These are phyloP conservation scores for Tetraneura akinire DNA, from an alignment of 1,140 invertebrate genomes.

Conservation along the genomic window DNA sequence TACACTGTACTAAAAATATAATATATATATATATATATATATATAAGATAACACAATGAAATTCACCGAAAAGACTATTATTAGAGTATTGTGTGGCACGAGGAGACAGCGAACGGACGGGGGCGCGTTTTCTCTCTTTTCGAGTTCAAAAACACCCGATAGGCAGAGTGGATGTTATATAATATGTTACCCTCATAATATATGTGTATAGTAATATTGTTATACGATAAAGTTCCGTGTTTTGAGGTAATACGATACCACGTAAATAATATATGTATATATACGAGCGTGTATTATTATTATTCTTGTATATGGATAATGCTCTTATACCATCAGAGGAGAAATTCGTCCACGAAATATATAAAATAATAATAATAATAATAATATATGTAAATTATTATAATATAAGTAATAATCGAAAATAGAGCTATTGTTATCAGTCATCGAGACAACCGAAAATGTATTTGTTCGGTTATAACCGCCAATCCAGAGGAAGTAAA, in stretches of 20 bases:
- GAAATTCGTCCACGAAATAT: too few species aligned
- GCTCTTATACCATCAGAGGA: too few species aligned
- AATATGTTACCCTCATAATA: neutral
- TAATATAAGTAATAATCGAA: too few species aligned
- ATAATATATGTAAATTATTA: too few species aligned
- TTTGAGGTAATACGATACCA: neutral
- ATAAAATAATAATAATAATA: too few species aligned
- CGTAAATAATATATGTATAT: too few species aligned
- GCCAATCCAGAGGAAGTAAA: too few species aligned
- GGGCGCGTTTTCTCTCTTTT: neutral
- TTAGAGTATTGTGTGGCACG: neutral
- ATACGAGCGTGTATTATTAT: neutral
- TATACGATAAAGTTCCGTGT: neutral
- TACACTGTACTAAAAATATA: neutral
- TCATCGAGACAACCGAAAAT: too few species aligned
- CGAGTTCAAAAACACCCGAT: neutral
- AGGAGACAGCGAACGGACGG: neutral
- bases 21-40: neutral
- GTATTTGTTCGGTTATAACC: too few species aligned
- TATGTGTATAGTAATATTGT: neutral
- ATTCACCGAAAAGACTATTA: too few species aligned
- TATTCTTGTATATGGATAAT: too few species aligned
- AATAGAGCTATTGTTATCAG: too few species aligned
- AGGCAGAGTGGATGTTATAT: neutral
- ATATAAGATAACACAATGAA: slow-evolving; percentile 10